These are phyloP conservation scores for Drosophila percnosoma DNA, from an alignment of 2,888 invertebrate species.

Conservation along the genomic window DNA sequence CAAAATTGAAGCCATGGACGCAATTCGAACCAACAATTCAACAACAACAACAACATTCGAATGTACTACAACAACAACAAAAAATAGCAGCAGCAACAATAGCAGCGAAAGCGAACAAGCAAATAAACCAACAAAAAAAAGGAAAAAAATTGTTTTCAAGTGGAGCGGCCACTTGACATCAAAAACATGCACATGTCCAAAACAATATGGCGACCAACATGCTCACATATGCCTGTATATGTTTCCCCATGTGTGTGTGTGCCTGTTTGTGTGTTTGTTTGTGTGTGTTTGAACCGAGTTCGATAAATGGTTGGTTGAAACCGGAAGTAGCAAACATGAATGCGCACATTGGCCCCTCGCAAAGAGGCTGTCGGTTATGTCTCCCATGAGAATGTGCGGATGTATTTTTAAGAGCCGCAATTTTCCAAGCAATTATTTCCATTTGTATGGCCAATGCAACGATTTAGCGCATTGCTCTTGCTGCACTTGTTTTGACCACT, in stretches of 20 bases:
- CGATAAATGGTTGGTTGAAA: constrained; percentile 27
- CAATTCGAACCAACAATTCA: constrained; percentile 35
- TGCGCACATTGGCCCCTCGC: constrained; percentile 3
- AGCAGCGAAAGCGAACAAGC: constrained; percentile 12
- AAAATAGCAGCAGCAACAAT: neutral
- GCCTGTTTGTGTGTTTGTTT: neutral
- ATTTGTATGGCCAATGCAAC: constrained; percentile 59
- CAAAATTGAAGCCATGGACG: constrained; percentile 63
- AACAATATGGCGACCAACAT: constrained; percentile 67
- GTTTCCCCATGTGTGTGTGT: neutral
- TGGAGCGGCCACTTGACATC: constrained; percentile 41
- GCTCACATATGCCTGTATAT: constrained; percentile 24
- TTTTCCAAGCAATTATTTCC: constrained; percentile 75
- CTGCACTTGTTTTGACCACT: neutral
- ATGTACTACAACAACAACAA: constrained; percentile 26
- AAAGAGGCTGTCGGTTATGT: constrained; percentile 36
- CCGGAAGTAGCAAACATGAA: constrained; percentile 50
- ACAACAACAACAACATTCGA: constrained; percentile 35
- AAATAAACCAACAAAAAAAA: neutral
- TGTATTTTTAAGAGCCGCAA: constrained; percentile 73
- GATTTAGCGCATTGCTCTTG: constrained; percentile 17
- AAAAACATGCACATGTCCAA: constrained; percentile 73
- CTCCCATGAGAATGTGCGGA: constrained; percentile 49
- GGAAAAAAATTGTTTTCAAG: constrained; percentile 42
- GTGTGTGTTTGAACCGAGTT: neutral